Evolutionary conservation across 2,113 vertebrate genomes (phyloP).

Genomic region (Macroglossus sobrinus): DNA sequence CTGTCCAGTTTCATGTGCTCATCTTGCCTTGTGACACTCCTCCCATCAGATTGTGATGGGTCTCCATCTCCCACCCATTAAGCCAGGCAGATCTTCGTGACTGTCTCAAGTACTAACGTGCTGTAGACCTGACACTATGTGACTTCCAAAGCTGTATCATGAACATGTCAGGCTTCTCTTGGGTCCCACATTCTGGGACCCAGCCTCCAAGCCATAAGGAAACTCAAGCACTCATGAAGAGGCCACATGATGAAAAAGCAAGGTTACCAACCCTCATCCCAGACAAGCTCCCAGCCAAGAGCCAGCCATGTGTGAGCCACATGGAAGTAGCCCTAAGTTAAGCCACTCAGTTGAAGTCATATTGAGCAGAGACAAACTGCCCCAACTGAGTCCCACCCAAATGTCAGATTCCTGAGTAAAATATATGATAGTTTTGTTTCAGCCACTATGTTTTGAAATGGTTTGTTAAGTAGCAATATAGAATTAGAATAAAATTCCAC

Average conservation of each 20-base stretch:
- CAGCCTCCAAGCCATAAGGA: background rate
- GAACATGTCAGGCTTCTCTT: background rate
- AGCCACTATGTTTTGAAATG: background rate
- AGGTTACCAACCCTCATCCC: background rate
- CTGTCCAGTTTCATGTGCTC: background rate
- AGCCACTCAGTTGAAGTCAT: background rate
- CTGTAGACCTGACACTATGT: accelerated
- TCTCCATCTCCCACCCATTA: background rate
- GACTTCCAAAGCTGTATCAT: background rate
- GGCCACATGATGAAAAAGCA: no score
- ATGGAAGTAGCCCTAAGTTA: accelerated
- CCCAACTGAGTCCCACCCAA: no score
- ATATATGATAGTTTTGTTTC: no score
- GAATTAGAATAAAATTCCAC: background rate
- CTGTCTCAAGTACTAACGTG: background rate
- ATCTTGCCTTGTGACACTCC: no score
- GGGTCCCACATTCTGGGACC: background rate
- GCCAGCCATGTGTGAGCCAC: background rate
- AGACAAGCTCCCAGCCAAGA: background rate
- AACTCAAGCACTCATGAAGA: background rate
- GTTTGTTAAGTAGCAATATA: background rate
- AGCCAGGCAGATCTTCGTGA: background rate
- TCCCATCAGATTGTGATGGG: background rate
- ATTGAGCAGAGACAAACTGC: no score
- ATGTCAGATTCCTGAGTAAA: no score